Conservation (phyloP, 2,113 vertebrate species). For the Saccopteryx bilineata region DNA sequence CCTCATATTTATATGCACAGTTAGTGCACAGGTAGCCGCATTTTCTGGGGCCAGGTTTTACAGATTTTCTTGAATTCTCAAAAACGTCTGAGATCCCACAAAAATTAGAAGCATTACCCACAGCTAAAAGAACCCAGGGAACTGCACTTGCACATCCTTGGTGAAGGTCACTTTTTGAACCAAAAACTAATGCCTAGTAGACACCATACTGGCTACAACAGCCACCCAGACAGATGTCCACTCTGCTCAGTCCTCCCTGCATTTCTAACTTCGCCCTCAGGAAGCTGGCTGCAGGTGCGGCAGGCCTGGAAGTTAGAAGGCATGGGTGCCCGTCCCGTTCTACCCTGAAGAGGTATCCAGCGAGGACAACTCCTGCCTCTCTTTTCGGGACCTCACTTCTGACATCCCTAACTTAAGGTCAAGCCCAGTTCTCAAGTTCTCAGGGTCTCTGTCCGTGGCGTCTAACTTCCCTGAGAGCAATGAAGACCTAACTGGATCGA, state of each 20-base stretch:
- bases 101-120: not conserved
- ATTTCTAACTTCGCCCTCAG: too few species aligned
- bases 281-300: not conserved
- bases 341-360: rapidly evolving
- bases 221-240: too few species aligned
- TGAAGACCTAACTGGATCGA: rapidly evolving
- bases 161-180: not conserved
- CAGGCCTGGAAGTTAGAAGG: too few species aligned
- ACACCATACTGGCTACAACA: not conserved
- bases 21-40: not conserved
- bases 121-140: not conserved
- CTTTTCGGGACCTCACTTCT: not conserved
- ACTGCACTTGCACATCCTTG: not conserved
- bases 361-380: not conserved
- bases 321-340: not conserved
- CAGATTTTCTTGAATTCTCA: not conserved
- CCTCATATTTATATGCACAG: not conserved
- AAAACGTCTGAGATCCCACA: not conserved
- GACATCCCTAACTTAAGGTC: not conserved
- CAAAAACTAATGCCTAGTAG: not conserved
- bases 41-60: not conserved
- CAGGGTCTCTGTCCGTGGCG: not conserved
- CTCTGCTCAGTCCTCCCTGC: not conserved
- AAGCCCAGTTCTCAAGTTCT: not conserved
- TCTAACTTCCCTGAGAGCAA: not conserved